Percentiles rank a stretch among this genome's conserved stretches.
Conservation (phyloP, 2,797 vertebrate species). For the Brachyrhaphis roseni region DNA sequence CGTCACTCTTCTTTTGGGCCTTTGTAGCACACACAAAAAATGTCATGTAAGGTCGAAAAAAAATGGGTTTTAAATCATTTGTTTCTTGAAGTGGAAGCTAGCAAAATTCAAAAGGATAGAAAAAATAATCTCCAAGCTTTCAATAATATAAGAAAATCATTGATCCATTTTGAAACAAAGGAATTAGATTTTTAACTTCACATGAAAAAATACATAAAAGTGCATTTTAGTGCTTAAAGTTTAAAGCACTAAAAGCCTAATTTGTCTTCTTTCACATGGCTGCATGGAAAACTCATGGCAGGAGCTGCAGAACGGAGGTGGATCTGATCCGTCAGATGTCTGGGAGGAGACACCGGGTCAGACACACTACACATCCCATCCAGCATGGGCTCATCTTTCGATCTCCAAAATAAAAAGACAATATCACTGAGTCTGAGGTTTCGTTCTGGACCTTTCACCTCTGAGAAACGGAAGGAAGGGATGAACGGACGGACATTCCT, state of each 20-base stretch:
- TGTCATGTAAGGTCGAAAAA: no score
- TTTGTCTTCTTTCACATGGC: neutral
- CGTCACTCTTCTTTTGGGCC: neutral
- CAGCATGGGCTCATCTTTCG: neutral
- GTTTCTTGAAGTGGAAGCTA: neutral
- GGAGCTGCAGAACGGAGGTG: neutral
- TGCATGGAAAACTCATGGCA: neutral
- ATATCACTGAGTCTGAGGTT: neutral
- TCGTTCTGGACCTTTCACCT: neutral
- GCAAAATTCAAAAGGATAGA: neutral
- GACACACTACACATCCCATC: neutral
- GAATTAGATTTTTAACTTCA: neutral
- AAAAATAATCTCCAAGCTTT: neutral
- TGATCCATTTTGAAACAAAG: neutral
- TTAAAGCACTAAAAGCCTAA: neutral
- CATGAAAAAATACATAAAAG: neutral
- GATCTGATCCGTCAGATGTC: neutral
- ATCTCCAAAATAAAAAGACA: neutral
- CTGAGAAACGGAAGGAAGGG: neutral
- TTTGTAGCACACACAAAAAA: neutral
- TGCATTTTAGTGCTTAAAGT: neutral
- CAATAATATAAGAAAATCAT: neutral
- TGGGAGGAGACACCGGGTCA: neutral
- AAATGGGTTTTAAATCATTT: neutral
- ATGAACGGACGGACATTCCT: neutral